Evolutionary conservation across 2,888 invertebrate species (phyloP), one percentile per base, ranked within the genome.

Genomic region (Pheosia tremula): DNA sequence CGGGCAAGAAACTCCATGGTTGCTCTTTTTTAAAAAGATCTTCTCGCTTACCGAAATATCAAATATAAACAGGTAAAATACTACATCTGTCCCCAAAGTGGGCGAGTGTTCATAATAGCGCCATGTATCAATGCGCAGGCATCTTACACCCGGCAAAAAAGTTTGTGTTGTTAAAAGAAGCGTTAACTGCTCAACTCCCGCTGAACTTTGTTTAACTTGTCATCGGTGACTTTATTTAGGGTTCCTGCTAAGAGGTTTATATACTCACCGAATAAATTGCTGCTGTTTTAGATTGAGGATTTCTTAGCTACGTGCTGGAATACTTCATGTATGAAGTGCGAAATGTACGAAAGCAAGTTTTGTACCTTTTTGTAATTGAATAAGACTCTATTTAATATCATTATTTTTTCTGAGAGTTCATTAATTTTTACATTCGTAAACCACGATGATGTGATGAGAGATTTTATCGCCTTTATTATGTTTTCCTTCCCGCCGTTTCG

Each of bases 91-190:
- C 68, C 41, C 80, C 82, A 77, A 9, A 55, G 38, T 7, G 7
- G 7, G 11, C 54, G 39, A 84, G 87, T 89, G 89, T 78, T 78
- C 68, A 69, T 86, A 87, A 88, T 85, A 72, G 84, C 80, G 67
- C 77, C 78, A 88, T 89, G 88, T 87, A 89, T 89, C 89, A 88
- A 87, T 85, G 82, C 78, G 67, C 71, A 78, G 73, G 72, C 75
- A 74, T 76, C 77, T 24, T 68, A 65, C 64, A 74, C 74, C 68
- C 71, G 72, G 80, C 85, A 84, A 87, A 88, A 88, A 86, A 85
- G 77, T 84, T 85, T 74, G 71, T 63, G 60, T 62, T 59, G 49
- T 64, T 61, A 79, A 80, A 81, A 83, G 80, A 75, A 67, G 72
- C 75, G 72, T 75, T 81, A 85, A 86, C 83, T 75, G 84, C 83